Percentiles rank a stretch among this genome's conserved stretches.
These are phyloP conservation scores for Muraenolepis orangiensis DNA, from an alignment of 2,797 vertebrate genomes.

Conservation along the genomic window DNA sequence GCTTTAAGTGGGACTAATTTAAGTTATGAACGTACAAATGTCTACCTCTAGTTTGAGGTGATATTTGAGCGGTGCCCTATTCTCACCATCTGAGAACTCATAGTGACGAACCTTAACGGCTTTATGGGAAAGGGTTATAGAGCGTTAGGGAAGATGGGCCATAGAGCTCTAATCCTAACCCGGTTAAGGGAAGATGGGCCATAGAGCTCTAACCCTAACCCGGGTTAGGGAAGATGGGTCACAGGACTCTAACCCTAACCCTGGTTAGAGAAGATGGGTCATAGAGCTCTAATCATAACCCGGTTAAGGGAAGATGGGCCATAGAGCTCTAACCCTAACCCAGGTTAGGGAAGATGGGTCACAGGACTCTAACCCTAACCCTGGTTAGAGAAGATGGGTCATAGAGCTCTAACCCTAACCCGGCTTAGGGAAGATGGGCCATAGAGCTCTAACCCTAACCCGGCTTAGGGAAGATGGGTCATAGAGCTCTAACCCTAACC, in stretches of 20 bases:
- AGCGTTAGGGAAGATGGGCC: no score
- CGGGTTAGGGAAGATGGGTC: neutral
- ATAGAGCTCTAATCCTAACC: neutral
- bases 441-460: no score
- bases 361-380: neutral
- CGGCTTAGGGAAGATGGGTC: neutral
- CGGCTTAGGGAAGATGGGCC: no score
- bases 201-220: no score
- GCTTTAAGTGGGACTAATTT: conserved; percentile 32
- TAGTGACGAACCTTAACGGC: neutral
- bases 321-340: no score
- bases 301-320: no score
- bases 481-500: neutral
- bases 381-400: neutral
- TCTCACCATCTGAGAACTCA: conserved; percentile 10
- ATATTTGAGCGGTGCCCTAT: conserved; percentile 32
- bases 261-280: neutral
- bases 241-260: neutral
- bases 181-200: no score
- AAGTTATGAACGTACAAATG: conserved; percentile 21
- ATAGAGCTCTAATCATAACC: neutral
- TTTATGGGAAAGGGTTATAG: no score
- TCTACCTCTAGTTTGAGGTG: conserved; percentile 30
- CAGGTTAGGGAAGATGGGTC: neutral
- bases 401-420: neutral